Conservation (phyloP, 2,888 invertebrate genomes). For the Plemyria rubiginata region DNA sequence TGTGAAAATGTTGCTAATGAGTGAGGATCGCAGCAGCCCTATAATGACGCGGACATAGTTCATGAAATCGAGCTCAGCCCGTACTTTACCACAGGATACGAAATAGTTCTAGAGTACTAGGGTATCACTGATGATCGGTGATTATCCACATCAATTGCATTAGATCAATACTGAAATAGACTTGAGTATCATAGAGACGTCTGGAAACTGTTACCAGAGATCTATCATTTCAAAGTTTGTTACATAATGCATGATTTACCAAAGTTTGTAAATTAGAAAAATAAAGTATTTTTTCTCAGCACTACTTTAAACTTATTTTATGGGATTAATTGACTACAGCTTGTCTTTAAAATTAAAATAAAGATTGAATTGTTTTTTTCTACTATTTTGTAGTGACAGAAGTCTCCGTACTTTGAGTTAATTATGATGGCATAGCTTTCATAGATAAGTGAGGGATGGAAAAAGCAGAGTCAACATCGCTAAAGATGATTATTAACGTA, state of each 20-base stretch:
- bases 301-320: too few species aligned
- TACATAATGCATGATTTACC: too few species aligned
- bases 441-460: constrained; percentile 39
- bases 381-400: constrained; percentile 11
- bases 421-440: constrained; percentile 55
- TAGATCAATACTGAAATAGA: neutral
- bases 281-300: too few species aligned
- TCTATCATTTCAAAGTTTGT: too few species aligned
- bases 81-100: constrained; percentile 25
- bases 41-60: constrained; percentile 72
- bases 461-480: constrained; percentile 38
- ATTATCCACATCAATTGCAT: neutral
- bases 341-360: too few species aligned
- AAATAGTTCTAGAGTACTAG: constrained; percentile 3
- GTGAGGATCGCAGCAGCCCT: constrained; percentile 66
- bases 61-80: constrained; percentile 59
- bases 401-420: constrained; percentile 48
- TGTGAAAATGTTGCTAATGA: constrained; percentile 80
- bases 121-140: constrained; percentile 15
- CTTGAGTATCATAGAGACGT: too few species aligned
- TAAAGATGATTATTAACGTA: constrained; percentile 38
- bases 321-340: too few species aligned
- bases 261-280: too few species aligned
- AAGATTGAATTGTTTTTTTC: too few species aligned
- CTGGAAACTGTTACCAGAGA: too few species aligned